Evolutionary conservation across 2,113 vertebrate species (phyloP), one percentile per base, ranked within the genome.

Genomic region (Coptodon rendalli): DNA sequence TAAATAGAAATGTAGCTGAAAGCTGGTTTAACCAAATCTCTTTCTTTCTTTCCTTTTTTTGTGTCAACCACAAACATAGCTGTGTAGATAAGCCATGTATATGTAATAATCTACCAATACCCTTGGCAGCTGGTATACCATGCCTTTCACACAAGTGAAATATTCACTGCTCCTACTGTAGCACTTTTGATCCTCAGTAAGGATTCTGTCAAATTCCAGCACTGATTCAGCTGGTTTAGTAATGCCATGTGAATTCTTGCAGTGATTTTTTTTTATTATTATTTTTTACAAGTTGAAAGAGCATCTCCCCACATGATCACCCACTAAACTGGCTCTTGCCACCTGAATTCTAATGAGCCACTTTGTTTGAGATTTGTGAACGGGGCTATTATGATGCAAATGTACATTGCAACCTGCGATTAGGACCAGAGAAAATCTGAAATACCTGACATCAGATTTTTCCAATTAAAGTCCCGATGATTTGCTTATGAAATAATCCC

Each of bases 401-500:
- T 95, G 19, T 63, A 24, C 59, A n/a, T 12, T 7, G 82, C 81
- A 88, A 88, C 66, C 54, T 29, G 50, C 10, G 81, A 38, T 89
- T 63, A 73, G 87, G 45, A 91, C 87, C 87, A 91, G 91, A 87
- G 82, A 27, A 82, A 84, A 80, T 90, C 78, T 84, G 45, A 81
- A 85, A 93, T 90, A 94, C 93, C 93, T 93, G 91, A 93, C 93
- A 94, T 94, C 89, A 90, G 91, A 94, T 93, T 90, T 90, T 89
- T 38, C 83, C 87, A 89, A 89, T 89, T 86, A 88, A 91, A 94
- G 89, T 90, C 81, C 68, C 86, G 11, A 48, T 91, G 93, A 94
- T 94, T 94, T 93, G 92, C 94, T 95, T 93, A 92, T 94, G 89
- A 90, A 92, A 94, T 93, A 93, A 95, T 94, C 92, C 93, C 83